phyloP scores from a whole-genome alignment of 2,888 invertebrate species.

The Julus scandinavius region DNA sequence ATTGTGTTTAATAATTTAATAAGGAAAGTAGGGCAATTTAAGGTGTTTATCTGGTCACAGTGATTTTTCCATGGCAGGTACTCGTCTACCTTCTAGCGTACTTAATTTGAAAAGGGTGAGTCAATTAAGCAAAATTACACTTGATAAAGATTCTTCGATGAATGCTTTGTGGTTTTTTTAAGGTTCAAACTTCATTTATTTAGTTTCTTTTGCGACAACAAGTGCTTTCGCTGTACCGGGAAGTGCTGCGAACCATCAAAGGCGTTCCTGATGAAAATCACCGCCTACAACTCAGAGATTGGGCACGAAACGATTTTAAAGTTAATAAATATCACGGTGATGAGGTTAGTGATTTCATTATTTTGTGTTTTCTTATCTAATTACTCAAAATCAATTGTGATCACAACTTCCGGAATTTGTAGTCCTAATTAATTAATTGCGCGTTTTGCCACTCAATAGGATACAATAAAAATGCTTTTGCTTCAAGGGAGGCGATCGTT shows the following conservation, averaged over 20 bases:
- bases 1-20: too few relatives aligned
- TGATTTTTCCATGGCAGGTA: conserved; percentile 37
- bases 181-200: not conserved
- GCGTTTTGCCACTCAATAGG: conserved; percentile 46
- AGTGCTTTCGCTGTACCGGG: conserved; percentile 44
- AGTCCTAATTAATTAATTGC: too few relatives aligned
- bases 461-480: conserved; percentile 27
- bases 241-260: conserved; percentile 11
- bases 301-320: conserved; percentile 48
- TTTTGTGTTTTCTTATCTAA: too few relatives aligned
- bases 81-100: not conserved
- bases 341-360: conserved; percentile 31
- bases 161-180: not conserved
- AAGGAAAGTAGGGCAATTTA: too few relatives aligned
- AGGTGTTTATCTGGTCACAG: not conserved
- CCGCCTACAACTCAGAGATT: conserved; percentile 25
- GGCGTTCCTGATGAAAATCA: conserved; percentile 12
- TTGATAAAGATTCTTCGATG: not conserved
- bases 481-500: conserved; percentile 36
- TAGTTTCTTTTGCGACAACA: conserved; percentile 48
- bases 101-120: conserved; percentile 50
- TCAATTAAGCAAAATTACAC: not conserved
- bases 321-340: conserved; percentile 41
- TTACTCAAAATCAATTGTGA: too few relatives aligned
- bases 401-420: too few relatives aligned